A percentile compares a stretch with the other conserved stretches of the same genome.
Evolutionary conservation across 2,888 invertebrate species (phyloP).

Genomic region (Bruchidius siliquastri): DNA sequence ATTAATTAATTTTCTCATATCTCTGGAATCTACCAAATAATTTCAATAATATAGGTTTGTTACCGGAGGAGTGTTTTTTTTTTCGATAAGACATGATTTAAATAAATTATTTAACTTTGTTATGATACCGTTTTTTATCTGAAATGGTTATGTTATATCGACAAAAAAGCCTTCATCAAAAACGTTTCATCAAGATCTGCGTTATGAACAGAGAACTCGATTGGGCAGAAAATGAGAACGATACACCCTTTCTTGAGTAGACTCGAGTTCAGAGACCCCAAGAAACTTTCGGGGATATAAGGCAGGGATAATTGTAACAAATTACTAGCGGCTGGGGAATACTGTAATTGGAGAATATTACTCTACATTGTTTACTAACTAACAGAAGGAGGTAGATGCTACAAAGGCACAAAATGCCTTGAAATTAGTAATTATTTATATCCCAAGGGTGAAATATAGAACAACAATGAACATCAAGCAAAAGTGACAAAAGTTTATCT

Average conservation of each 20-base stretch:
- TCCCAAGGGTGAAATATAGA: background rate
- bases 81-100: too few relatives aligned
- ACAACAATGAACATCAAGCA: background rate
- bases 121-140: too few relatives aligned
- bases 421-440: background rate
- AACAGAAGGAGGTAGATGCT: background rate
- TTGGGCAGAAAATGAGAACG: background rate
- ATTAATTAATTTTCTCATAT: too few relatives aligned
- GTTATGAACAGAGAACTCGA: background rate
- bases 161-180: background rate
- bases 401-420: background rate
- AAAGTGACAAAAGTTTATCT: too few relatives aligned
- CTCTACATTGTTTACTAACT: background rate
- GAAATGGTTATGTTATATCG: background rate
- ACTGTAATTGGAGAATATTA: background rate
- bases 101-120: too few relatives aligned
- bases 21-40: too few relatives aligned
- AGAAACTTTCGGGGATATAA: background rate
- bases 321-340: background rate
- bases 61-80: too few relatives aligned
- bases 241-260: background rate
- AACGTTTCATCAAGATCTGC: background rate
- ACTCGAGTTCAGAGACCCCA: background rate
- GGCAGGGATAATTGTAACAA: background rate
- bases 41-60: too few relatives aligned